Conservation (phyloP, 2,888 invertebrate species). For the Melanchra persicariae region DNA sequence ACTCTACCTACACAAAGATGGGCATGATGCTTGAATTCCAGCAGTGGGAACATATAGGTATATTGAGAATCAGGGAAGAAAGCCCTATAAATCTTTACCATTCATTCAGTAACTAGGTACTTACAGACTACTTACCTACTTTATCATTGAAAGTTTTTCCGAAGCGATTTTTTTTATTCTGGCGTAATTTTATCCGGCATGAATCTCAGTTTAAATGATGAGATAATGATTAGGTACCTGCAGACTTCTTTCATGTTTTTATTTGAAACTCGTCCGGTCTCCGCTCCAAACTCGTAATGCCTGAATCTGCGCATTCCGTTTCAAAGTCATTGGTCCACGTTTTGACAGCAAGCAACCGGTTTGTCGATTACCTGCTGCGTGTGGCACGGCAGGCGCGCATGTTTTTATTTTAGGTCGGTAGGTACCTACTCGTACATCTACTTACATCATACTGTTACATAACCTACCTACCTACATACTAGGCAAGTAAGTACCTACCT, state of each 20-base stretch:
- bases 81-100: neutral
- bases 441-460: no score
- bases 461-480: no score
- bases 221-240: conserved; percentile 3
- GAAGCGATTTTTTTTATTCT: neutral
- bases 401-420: neutral
- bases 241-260: neutral
- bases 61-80: no score
- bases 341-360: conserved; percentile 59
- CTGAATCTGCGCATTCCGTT: conserved; percentile 39
- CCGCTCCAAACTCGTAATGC: conserved; percentile 28
- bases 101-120: no score
- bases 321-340: conserved; percentile 22
- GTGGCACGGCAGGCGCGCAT: neutral
- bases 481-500: no score
- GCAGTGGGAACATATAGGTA: no score
- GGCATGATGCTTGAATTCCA: no score
- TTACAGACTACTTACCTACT: no score
- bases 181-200: neutral
- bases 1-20: no score
- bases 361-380: conserved; percentile 41
- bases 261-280: conserved; percentile 18
- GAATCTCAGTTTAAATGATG: neutral
- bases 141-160: no score
- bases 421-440: no score